Evolutionary conservation across 2,797 vertebrate genomes (phyloP), one percentile per base, ranked within the genome.

Genomic region (Cryptoprocta ferox): DNA sequence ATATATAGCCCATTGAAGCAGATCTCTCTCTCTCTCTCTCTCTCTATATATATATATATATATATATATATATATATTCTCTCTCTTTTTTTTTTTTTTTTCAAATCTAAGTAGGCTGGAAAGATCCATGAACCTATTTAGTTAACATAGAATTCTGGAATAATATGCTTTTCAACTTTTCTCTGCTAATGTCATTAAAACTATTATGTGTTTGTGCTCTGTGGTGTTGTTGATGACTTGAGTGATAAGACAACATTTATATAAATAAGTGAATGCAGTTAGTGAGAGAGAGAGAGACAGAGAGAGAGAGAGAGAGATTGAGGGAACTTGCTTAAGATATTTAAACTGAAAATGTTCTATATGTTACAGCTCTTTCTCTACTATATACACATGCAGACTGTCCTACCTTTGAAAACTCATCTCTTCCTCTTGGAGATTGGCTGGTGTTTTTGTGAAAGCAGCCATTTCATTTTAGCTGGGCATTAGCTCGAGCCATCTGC

Each of bases 401-500:
- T 70, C 95, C 63, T 92, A 63, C 39, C 65, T 79, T 88, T 89
- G 37, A 82, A 71, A 78, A 35, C 32, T n/a, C 16, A 7, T 92
- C 18, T 95, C n/a, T 30, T 93, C 35, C 50, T 30, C 15, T 91
- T 85, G 56, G 32, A 70, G 59, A n/a, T 53, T 4, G 83, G 16
- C 42, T 93, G 68, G 37, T 75, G 48, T 45, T 53, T 97, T 92
- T 94, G 56, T 92, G 81, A 96, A 93, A 91, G 37, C 18, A 95
- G 45, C 6, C 50, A 86, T 89, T 96, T 97, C 56, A 48, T 93
- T 97, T 92, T 80, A 93, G 59, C 56, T 83, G 85, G 79, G 50
- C 59, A 76, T 96, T 92, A 83, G 82, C 37, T 94, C 26, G 1
- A 89, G 37, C 93, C 94, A 94, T 97, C 82, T 94, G 78, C 88